Base-by-base conservation (phyloP, 2,797 vertebrate genomes). In the Helostoma temminkii region DNA sequence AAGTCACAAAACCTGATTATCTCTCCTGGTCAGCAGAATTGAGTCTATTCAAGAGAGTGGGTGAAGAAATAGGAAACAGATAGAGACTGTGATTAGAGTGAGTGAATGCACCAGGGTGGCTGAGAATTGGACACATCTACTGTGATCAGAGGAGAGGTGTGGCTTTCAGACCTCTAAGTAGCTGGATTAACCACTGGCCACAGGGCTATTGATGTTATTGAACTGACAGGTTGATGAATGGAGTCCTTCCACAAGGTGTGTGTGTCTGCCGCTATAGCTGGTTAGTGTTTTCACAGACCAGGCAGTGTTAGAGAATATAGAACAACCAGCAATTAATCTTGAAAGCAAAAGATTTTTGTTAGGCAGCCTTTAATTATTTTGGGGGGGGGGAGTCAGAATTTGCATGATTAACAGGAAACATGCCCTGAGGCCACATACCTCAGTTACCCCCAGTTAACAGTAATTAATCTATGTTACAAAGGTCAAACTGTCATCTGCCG, bases 141-240 rank as follows among this genome's bases (percentile, higher is more conserved):
- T 66, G 78, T 77, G 81, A 89, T 91, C 88, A 88, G 86, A 88
- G 66, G 56, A 70, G 66, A 80, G 81, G 78, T 80, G 84, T 70
- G 80, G 79, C 66, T 80, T 72, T 63, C 43, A 36, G 75, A 85
- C 86, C 84, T 86, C 57, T 83, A 86, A 89, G 83, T 82, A 85
- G 83, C 87, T 81, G 87, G 88, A 92, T 92, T 92, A 92, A 89
- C 82, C 82, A 71, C 72, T 66, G 80, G 78, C 84, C 88, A 83
- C 56, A 75, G 77, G 87, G 80, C 86, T 82, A 88, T 91, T 80
- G 90, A 92, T 87, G 88, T 82, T 88, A 89, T 88, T 86, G 88
- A 91, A 85, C 85, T 76, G 83, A 61, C 81, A 80, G 80, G 54
- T 83, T 88, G 89, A 91, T 88, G 85, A 90, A 91, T 89, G 87